phyloP scores from a whole-genome alignment of 2,797 vertebrate genomes.

The Heterohyrax brucei region DNA sequence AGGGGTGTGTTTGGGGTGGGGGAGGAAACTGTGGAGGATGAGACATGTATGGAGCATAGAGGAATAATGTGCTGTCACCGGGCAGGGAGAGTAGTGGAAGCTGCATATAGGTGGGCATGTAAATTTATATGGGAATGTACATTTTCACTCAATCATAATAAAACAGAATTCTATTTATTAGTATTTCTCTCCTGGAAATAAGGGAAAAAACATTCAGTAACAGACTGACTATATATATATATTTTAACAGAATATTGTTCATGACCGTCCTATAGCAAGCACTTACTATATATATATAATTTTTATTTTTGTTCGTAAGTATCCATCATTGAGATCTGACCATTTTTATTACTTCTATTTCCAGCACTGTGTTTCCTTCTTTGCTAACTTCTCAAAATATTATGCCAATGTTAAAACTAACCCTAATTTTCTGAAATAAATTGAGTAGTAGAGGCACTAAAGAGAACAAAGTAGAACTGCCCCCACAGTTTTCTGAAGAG shows the following conservation, averaged over 20 bases:
- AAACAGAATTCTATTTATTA: neutral
- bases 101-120: too few relatives aligned
- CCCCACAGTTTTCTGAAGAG: too few relatives aligned
- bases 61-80: too few relatives aligned
- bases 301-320: neutral
- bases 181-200: neutral
- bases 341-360: neutral
- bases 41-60: too few relatives aligned
- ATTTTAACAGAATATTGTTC: neutral
- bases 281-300: too few relatives aligned
- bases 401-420: neutral
- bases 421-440: neutral
- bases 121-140: too few relatives aligned
- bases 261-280: neutral
- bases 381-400: neutral
- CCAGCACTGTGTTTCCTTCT: neutral
- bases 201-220: neutral
- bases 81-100: too few relatives aligned
- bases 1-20: too few relatives aligned
- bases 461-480: neutral
- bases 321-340: neutral
- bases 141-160: too few relatives aligned
- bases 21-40: too few relatives aligned
- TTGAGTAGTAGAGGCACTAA: slow-evolving; percentile 15
- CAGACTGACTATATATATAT: neutral